A percentile compares a stretch with the other conserved stretches of the same genome.
Evolutionary conservation across 92 coral and sea anemone species (phyloP).

Genomic region (Epizoanthus scotinus): DNA sequence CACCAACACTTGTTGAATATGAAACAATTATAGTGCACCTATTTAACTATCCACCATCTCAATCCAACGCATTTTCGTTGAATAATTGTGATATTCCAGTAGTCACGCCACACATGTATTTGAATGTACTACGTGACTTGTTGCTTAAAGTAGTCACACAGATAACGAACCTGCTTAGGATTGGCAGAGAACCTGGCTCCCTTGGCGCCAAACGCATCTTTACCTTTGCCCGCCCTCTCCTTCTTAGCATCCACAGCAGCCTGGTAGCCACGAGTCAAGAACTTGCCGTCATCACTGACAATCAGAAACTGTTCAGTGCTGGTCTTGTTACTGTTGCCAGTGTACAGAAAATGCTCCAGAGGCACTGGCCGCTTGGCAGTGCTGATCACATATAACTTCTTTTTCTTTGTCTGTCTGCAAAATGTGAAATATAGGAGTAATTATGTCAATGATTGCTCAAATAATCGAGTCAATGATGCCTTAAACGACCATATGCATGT

Average conservation of each 20-base stretch:
- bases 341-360: slow-evolving; percentile 87
- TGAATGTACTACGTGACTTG: no score
- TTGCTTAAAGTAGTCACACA: background rate
- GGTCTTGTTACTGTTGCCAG: slow-evolving; percentile 95
- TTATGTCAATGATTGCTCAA: no score
- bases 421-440: background rate
- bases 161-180: slow-evolving; percentile 66
- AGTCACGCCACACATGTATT: no score
- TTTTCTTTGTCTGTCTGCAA: slow-evolving; percentile 85
- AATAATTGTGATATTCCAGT: no score
- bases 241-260: slow-evolving; percentile 89
- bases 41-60: no score
- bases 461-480: no score
- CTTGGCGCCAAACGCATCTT: slow-evolving; percentile 86
- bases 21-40: no score
- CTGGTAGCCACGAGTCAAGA: slow-evolving; percentile 87
- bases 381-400: slow-evolving; percentile 93
- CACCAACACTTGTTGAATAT: no score
- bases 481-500: no score
- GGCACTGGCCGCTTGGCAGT: slow-evolving; percentile 98
- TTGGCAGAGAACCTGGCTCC: slow-evolving; percentile 59
- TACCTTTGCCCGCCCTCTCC: slow-evolving; percentile 76
- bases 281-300: slow-evolving; percentile 75
- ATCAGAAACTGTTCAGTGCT: slow-evolving; percentile 87
- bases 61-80: no score